phyloP scores from a whole-genome alignment of 2,888 invertebrate species.

The Thyatira batis region DNA sequence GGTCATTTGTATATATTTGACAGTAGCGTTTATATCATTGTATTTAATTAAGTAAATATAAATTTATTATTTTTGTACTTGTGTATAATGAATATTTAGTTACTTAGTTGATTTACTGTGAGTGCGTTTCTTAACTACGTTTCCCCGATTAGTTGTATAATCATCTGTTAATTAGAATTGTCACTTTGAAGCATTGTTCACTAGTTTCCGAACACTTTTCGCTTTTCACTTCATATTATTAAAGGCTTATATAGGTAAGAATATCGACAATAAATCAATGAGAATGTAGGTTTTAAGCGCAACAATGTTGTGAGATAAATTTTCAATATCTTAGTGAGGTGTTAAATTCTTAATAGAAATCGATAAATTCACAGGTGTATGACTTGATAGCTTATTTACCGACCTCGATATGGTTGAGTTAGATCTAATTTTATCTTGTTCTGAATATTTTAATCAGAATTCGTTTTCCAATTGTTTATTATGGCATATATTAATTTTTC shows the following conservation, averaged over 20 bases:
- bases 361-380: background rate
- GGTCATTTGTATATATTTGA: background rate
- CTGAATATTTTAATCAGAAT: background rate
- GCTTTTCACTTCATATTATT: slow-evolving; percentile 30
- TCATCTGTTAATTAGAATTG: slow-evolving; percentile 33
- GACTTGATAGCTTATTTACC: background rate
- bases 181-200: slow-evolving; percentile 34
- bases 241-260: slow-evolving; percentile 5
- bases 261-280: slow-evolving; percentile 7
- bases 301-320: background rate
- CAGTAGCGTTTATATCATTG: background rate
- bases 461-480: too few species aligned
- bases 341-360: background rate
- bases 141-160: slow-evolving; percentile 10
- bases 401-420: background rate
- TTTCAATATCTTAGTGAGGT: background rate
- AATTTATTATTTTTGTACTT: background rate
- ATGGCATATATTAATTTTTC: too few species aligned
- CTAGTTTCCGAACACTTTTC: slow-evolving; percentile 40
- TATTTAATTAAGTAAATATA: background rate
- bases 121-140: background rate
- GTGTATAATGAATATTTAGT: background rate
- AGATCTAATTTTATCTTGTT: background rate
- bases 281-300: slow-evolving; percentile 3
- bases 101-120: background rate